A percentile compares a stretch with the other conserved stretches of the same genome.
Evolutionary conservation across 2,888 invertebrate genomes (phyloP).

Genomic region (Tiphia femorata): DNA sequence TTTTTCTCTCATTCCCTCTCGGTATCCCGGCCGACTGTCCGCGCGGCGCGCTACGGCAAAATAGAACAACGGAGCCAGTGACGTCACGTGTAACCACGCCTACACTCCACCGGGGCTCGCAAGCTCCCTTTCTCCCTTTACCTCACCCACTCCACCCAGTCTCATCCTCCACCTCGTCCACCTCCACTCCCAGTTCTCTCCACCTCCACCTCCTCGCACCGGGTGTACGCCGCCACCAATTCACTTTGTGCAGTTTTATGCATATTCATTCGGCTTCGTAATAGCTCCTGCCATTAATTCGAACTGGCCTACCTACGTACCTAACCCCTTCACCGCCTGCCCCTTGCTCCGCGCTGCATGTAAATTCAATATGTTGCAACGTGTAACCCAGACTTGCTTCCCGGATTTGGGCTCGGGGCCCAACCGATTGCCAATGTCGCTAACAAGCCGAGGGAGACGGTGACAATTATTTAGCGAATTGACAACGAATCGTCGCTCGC

Average conservation of each 20-base stretch:
- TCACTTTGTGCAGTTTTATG: conserved; percentile 64
- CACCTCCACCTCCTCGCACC: conserved; percentile 13
- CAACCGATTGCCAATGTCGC: too few species aligned
- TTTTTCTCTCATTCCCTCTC: conserved; percentile 28
- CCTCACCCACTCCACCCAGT: conserved; percentile 4
- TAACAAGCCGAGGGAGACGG: neutral
- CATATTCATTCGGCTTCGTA: conserved; percentile 62
- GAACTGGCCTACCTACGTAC: conserved; percentile 39
- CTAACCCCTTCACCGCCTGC: too few species aligned
- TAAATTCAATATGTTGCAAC: conserved; percentile 50
- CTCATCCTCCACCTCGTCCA: neutral
- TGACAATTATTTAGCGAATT: too few species aligned
- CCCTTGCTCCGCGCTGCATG: conserved; percentile 37
- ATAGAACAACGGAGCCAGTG: conserved; percentile 59
- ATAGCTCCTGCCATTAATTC: conserved; percentile 61
- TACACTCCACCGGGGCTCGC: conserved; percentile 23
- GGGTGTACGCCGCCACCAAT: conserved; percentile 50
- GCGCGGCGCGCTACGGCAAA: conserved; percentile 49
- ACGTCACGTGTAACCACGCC: conserved; percentile 64
- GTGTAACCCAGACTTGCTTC: conserved; percentile 42
- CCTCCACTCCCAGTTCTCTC: neutral
- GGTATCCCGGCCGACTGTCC: conserved; percentile 33
- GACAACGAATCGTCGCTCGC: too few species aligned
- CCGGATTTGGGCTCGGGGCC: too few species aligned
- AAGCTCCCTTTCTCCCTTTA: conserved; percentile 8